A percentile compares a stretch with the other conserved stretches of the same genome.
Conservation (phyloP, 2,797 vertebrate species). For the Columba guinea region DNA sequence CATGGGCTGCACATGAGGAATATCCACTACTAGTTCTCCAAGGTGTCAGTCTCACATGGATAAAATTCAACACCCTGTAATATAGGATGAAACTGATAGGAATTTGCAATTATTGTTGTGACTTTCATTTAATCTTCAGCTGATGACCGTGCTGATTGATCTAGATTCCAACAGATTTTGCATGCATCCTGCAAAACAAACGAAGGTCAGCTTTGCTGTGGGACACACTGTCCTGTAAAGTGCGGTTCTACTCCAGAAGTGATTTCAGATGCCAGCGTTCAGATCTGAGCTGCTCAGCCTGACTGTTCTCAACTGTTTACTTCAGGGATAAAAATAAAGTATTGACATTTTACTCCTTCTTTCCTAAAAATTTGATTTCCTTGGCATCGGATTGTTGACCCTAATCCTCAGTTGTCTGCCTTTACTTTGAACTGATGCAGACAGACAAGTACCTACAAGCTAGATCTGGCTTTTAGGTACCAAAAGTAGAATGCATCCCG, state of each 20-base stretch:
- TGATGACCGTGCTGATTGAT: conserved; percentile 66
- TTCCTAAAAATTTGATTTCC: background rate
- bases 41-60: conserved; percentile 13
- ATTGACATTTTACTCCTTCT: background rate
- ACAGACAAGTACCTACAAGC: background rate
- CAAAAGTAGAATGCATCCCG: background rate
- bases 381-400: background rate
- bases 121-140: conserved; percentile 75
- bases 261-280: conserved; percentile 38
- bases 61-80: conserved; percentile 61
- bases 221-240: conserved; percentile 51
- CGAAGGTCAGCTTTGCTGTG: conserved; percentile 68
- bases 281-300: background rate
- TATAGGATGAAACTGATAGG: conserved; percentile 59
- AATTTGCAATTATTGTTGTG: conserved; percentile 73
- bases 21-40: conserved; percentile 34
- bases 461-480: background rate
- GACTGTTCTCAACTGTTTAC: background rate
- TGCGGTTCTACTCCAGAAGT: conserved; percentile 50
- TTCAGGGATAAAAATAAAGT: conserved; percentile 4
- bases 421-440: background rate
- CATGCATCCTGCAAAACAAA: conserved; percentile 67
- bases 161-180: conserved; percentile 66
- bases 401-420: background rate
- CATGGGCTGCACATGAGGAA: conserved; percentile 37